Evolutionary conservation across 2,888 invertebrate genomes (phyloP).

Genomic region (Rhodophaea formosa): DNA sequence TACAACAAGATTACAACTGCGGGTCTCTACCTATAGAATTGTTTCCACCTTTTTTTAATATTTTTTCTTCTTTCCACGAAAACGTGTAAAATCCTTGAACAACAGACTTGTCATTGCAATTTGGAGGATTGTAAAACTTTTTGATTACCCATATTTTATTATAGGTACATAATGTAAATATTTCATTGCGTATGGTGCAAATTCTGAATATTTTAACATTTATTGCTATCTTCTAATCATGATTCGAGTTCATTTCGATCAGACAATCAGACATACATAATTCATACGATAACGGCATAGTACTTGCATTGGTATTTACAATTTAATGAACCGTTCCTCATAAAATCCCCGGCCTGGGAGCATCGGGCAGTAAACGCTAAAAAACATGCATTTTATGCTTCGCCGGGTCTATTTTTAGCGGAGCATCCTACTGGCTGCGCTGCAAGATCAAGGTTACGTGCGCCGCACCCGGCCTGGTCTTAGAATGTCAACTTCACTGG

Average conservation of each 20-base stretch:
- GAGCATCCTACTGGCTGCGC: constrained; percentile 72
- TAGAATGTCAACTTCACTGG: constrained; percentile 59
- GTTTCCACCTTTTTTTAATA: too few relatives aligned
- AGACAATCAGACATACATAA: constrained; percentile 28
- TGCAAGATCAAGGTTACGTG: constrained; percentile 75
- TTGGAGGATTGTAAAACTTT: too few relatives aligned
- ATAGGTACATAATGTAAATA: too few relatives aligned
- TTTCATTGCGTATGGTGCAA: too few relatives aligned
- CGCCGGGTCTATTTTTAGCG: constrained; percentile 70
- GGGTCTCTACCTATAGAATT: too few relatives aligned
- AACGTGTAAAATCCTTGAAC: too few relatives aligned
- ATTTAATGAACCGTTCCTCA: constrained; percentile 60
- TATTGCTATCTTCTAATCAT: too few relatives aligned
- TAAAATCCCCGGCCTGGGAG: constrained; percentile 67
- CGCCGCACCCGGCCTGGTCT: constrained; percentile 45
- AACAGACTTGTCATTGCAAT: too few relatives aligned
- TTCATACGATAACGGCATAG: constrained; percentile 44
- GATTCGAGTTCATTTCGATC: background rate
- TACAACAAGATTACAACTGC: too few relatives aligned
- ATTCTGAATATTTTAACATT: too few relatives aligned
- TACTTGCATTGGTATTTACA: constrained; percentile 49
- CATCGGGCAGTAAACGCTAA: constrained; percentile 54
- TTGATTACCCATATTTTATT: too few relatives aligned
- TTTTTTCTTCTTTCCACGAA: too few relatives aligned
- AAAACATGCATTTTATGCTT: constrained; percentile 68